These are phyloP conservation scores for Sarcophaga carnaria DNA, from an alignment of 2,888 invertebrate genomes.

Conservation along the genomic window DNA sequence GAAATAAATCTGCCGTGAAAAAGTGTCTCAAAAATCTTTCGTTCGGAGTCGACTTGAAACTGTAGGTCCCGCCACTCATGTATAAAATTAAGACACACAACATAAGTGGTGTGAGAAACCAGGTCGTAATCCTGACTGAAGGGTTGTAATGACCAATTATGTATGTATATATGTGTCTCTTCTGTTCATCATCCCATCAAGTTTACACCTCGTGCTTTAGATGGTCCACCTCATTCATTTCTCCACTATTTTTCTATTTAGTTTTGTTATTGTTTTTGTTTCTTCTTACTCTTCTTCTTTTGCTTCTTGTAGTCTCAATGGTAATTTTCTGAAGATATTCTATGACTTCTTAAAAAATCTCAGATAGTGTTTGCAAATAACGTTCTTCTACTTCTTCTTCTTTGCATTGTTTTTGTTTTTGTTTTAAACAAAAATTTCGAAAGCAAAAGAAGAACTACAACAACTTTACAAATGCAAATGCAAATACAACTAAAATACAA, in stretches of 20 bases:
- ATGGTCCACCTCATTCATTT: neutral
- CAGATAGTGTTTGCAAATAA: constrained; percentile 15
- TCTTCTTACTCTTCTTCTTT: constrained; percentile 68
- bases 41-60: no score
- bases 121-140: no score
- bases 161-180: no score
- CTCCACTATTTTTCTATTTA: neutral
- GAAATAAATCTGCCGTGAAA: no score
- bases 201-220: neutral
- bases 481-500: neutral
- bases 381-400: neutral
- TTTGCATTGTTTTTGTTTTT: constrained; percentile 4
- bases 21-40: no score
- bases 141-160: no score
- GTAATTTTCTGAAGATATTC: constrained; percentile 14
- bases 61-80: no score
- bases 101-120: no score
- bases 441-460: neutral
- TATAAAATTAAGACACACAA: no score
- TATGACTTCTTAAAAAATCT: constrained; percentile 54
- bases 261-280: constrained; percentile 43
- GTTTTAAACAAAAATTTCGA: constrained; percentile 16
- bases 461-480: neutral
- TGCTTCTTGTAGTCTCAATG: neutral
- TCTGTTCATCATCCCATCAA: no score